phyloP scores from a whole-genome alignment of 2,888 invertebrate genomes.

The Dryobotodes eremita region DNA sequence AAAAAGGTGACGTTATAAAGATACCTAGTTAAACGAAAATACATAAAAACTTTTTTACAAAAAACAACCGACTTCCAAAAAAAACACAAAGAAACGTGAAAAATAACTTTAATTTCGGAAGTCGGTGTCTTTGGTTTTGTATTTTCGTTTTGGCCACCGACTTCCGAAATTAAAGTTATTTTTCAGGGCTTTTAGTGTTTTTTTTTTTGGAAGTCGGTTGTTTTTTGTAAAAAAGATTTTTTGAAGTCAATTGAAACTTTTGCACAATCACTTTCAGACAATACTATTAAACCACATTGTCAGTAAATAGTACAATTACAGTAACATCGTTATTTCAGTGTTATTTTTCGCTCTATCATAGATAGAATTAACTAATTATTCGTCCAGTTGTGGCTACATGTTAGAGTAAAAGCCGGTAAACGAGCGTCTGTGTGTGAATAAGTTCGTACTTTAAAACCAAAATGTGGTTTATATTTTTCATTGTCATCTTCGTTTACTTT shows the following conservation, averaged over 20 bases:
- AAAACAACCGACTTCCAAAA: too few relatives aligned
- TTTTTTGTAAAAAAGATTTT: too few relatives aligned
- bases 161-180: too few relatives aligned
- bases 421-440: conserved; percentile 11
- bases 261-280: background rate
- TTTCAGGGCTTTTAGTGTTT: too few relatives aligned
- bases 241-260: background rate
- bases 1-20: background rate
- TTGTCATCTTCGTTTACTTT: background rate
- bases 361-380: conserved; percentile 25
- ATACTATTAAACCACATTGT: background rate
- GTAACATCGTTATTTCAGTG: background rate
- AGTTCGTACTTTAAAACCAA: conserved; percentile 22
- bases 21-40: background rate
- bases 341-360: conserved; percentile 6
- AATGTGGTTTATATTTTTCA: conserved; percentile 19
- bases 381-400: background rate
- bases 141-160: too few relatives aligned
- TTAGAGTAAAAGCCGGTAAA: conserved; percentile 12
- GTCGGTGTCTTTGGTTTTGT: too few relatives aligned
- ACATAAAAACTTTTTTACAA: too few relatives aligned
- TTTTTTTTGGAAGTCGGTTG: too few relatives aligned
- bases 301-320: background rate
- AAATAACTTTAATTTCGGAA: too few relatives aligned
- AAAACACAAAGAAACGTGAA: too few relatives aligned